Conservation (phyloP, 2,797 vertebrate species). For the Neomorphus geoffroyi region DNA sequence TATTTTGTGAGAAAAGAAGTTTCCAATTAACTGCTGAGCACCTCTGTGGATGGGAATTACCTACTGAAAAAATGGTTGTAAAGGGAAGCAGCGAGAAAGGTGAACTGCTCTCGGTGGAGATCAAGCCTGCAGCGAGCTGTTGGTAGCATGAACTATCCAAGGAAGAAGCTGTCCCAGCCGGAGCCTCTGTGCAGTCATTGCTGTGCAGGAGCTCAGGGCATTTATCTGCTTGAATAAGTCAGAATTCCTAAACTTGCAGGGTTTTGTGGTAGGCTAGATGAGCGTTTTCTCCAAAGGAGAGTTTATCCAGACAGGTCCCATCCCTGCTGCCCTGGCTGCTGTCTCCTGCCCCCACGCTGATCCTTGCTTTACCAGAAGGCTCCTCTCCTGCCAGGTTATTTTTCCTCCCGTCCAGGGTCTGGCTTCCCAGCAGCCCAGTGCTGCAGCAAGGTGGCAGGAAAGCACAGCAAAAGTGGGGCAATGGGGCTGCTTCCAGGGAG, state of each 20-base stretch:
- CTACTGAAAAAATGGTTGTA: not conserved
- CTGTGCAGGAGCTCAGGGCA: not conserved
- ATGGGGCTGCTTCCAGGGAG: not conserved
- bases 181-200: not conserved
- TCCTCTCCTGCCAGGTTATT: not conserved
- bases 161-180: not conserved
- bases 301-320: not conserved
- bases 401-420: not conserved
- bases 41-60: not conserved
- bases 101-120: fast-evolving
- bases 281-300: not conserved
- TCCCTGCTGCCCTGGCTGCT: not conserved
- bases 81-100: not conserved
- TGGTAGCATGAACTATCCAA: fast-evolving
- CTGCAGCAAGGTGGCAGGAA: conserved; percentile 36
- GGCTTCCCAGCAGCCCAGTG: not conserved
- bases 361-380: not conserved
- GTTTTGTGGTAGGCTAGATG: fast-evolving
- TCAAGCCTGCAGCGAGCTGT: fast-evolving
- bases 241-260: not conserved
- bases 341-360: fast-evolving
- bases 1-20: not conserved
- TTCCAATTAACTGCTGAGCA: not conserved
- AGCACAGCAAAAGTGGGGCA: not conserved
- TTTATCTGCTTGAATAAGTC: not conserved